phyloP scores from a whole-genome alignment of 1,140 invertebrate species.

The Camponotus floridanus region DNA sequence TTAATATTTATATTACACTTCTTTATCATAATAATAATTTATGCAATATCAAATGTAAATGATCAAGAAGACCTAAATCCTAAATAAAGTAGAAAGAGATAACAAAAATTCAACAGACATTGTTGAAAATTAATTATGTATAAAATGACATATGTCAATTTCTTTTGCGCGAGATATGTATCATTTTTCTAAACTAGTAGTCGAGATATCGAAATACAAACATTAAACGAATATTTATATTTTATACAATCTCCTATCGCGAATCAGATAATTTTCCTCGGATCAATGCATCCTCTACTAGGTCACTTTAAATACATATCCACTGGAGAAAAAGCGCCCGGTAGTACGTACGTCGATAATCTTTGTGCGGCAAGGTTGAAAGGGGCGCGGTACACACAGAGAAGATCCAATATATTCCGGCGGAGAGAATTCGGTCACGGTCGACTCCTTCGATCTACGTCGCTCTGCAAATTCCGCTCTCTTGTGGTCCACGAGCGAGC shows the following conservation, averaged over 20 bases:
- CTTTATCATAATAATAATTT: background rate
- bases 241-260: background rate
- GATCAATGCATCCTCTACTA: constrained; percentile 18
- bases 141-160: too few species aligned
- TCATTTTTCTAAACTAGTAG: background rate
- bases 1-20: background rate
- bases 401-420: constrained; percentile 51
- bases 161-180: background rate
- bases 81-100: too few species aligned
- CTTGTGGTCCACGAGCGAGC: constrained; percentile 13
- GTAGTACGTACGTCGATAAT: constrained; percentile 14
- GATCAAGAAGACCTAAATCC: background rate
- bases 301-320: background rate
- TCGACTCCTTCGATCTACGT: constrained; percentile 43
- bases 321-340: background rate
- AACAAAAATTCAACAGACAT: too few species aligned
- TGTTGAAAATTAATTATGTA: too few species aligned
- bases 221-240: background rate
- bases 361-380: constrained; percentile 12
- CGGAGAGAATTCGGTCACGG: constrained; percentile 53
- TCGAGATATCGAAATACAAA: background rate
- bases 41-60: background rate
- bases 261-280: background rate
- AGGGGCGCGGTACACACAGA: background rate
- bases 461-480: constrained; percentile 27